These are phyloP conservation scores for Carettochelys insculpta DNA, from an alignment of 2,113 vertebrate genomes.

Conservation along the genomic window DNA sequence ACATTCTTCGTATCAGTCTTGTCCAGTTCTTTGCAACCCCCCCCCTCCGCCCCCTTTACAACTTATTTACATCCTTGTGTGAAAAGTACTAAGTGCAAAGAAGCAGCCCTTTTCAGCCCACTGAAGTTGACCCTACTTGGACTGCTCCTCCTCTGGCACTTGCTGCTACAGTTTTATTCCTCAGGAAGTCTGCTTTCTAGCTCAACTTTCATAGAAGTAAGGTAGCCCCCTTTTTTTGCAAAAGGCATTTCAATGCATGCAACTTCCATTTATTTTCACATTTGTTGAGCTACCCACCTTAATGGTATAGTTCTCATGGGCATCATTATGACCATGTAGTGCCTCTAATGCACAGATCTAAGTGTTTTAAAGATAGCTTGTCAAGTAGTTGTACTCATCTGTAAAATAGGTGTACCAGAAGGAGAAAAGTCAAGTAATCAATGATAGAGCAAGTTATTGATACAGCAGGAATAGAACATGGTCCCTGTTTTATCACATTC, in stretches of 20 bases:
- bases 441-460: neutral
- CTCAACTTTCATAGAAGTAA: neutral
- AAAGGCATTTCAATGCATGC: neutral
- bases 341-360: neutral
- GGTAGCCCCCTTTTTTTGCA: neutral
- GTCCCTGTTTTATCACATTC: neutral
- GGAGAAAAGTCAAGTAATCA: neutral
- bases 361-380: neutral
- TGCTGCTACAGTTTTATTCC: neutral
- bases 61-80: too few species aligned
- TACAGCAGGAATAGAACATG: neutral
- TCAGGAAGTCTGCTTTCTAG: neutral
- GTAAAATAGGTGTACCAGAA: neutral
- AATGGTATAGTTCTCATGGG: neutral
- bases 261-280: neutral
- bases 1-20: neutral
- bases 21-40: neutral
- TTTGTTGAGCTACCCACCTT: neutral
- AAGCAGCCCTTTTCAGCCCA: neutral
- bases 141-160: neutral
- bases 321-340: neutral
- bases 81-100: neutral
- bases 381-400: neutral
- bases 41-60: too few species aligned
- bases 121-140: neutral